phyloP scores from a whole-genome alignment of 2,113 vertebrate genomes.

The Corapipo altera region DNA sequence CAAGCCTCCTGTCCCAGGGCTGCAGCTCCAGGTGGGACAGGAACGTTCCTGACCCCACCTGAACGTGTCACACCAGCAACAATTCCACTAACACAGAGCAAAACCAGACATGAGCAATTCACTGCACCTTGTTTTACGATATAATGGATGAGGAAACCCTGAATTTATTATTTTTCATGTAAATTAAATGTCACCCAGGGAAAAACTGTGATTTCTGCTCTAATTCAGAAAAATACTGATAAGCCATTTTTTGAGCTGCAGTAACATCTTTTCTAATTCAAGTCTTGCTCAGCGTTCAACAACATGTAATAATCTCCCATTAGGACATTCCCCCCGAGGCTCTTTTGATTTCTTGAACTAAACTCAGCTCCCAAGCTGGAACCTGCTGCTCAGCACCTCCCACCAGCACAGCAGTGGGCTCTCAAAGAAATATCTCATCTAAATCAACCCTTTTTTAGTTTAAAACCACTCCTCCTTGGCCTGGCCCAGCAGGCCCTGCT shows the following conservation, averaged over 20 bases:
- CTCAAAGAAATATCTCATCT: background rate
- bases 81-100: background rate
- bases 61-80: rapidly evolving
- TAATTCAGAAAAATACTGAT: background rate
- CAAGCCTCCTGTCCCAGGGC: background rate
- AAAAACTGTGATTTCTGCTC: background rate
- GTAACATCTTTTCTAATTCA: background rate
- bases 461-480: background rate
- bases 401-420: background rate
- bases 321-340: background rate
- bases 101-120: background rate
- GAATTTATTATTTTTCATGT: background rate
- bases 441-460: too few relatives aligned
- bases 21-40: background rate
- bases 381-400: background rate
- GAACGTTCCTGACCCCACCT: rapidly evolving
- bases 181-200: background rate
- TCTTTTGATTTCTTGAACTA: background rate
- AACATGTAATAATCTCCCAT: background rate
- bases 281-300: background rate
- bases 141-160: background rate
- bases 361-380: background rate
- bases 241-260: background rate
- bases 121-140: background rate
- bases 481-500: background rate